Base-by-base conservation (phyloP, 2,888 invertebrate species). In the Pyrochroa serraticornis region DNA sequence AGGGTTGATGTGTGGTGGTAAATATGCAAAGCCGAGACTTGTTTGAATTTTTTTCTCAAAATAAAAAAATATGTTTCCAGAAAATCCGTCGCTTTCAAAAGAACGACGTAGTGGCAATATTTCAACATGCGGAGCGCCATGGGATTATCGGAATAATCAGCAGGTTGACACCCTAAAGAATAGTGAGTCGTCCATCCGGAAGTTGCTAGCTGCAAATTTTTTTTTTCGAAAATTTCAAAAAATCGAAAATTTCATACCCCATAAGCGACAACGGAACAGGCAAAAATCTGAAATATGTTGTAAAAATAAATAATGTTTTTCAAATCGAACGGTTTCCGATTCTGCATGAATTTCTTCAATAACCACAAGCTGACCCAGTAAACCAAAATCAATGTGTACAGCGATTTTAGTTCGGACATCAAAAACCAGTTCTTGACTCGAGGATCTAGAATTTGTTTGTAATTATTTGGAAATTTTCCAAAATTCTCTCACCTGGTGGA, bases 261-360 rank as follows among this genome's bases (percentile, higher is more conserved):
- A 76, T 87, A 84, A 71, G 89, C 86, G 38, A 88, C 81, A 60
- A 83, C 79, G n/a, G 82, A 80, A 64, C 90, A 91, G 22, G 88
- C 82, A 2, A 85, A 58, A n/a, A 94, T 89, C 85, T 95, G 94
- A 43, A 86, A 74, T n/a, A 91, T 78, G 75, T 95, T 95, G 80
- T 95, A 95, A 68, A 84, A 80, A 56, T 87, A 83, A 64, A 95
- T 87, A 31, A 89, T 74, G 1, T 76, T 80, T 64, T 85, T 85
- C 30, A 94, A 77, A 7, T 87, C 78, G 71, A 84, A 88, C 0
- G 94, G 84, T 61, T 83, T 81, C 48, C 88, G 83, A 66, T 85
- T 77, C 70, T 82, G 82, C 94, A 95, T 95, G 66, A 22, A 22
- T 5, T 22, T 22, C 22, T 22, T 22, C 22, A 22, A 22, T 22